A percentile compares a stretch with the other conserved stretches of the same genome.
Conservation (phyloP, 2,888 invertebrate species). For the Herminia tarsipennalis region DNA sequence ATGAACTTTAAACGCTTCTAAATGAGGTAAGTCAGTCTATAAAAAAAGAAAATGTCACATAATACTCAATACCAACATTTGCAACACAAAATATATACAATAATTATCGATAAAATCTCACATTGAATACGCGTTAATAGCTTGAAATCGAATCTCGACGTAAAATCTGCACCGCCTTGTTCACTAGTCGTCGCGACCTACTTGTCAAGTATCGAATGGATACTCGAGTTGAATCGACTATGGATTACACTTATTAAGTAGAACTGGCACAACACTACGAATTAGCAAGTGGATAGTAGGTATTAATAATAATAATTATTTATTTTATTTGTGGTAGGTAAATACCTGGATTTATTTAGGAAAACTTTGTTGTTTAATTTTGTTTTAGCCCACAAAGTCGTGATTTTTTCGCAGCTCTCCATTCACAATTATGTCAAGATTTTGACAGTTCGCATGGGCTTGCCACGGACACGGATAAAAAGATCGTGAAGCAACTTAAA, state of each 20-base stretch:
- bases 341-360: too few relatives aligned
- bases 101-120: slow-evolving; percentile 24
- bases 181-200: slow-evolving; percentile 47
- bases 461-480: too few relatives aligned
- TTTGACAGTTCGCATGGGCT: too few relatives aligned
- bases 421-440: too few relatives aligned
- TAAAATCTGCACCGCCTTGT: slow-evolving; percentile 39
- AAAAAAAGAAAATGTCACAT: not conserved
- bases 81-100: slow-evolving; percentile 4
- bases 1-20: too few relatives aligned
- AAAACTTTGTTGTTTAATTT: too few relatives aligned
- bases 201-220: slow-evolving; percentile 54
- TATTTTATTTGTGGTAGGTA: too few relatives aligned
- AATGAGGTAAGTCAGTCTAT: too few relatives aligned
- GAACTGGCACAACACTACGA: slow-evolving; percentile 52
- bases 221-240: slow-evolving; percentile 39
- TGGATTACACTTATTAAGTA: slow-evolving; percentile 61
- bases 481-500: too few relatives aligned
- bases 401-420: too few relatives aligned
- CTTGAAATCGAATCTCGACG: slow-evolving; percentile 35
- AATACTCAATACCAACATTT: not conserved
- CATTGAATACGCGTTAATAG: slow-evolving; percentile 32
- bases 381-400: too few relatives aligned
- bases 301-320: slow-evolving; percentile 39
- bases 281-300: slow-evolving; percentile 52